phyloP scores from a whole-genome alignment of 2,113 vertebrate genomes.

The Agapornis roseicollis region DNA sequence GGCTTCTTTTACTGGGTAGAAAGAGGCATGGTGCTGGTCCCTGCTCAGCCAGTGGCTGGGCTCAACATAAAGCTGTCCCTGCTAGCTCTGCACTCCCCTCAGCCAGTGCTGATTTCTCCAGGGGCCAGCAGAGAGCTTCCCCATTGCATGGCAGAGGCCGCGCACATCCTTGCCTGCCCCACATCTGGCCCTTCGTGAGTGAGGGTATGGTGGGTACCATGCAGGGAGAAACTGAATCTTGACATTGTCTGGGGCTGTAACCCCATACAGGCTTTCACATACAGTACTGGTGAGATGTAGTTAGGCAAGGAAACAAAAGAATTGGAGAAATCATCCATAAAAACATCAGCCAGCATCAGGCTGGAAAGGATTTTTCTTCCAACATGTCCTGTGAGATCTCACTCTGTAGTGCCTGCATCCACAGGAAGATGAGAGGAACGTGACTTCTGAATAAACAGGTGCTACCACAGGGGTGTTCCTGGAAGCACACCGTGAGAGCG shows the following conservation, averaged over 20 bases:
- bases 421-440: neutral
- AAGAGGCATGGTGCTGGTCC: neutral
- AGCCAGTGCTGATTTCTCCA: neutral
- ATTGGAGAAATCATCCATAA: neutral
- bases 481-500: neutral
- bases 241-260: neutral
- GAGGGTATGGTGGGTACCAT: neutral
- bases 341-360: neutral
- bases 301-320: neutral
- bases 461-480: neutral
- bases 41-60: neutral
- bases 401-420: neutral
- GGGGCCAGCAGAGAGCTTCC: neutral
- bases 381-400: neutral
- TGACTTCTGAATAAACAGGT: neutral
- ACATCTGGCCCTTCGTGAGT: rapidly evolving
- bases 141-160: rapidly evolving
- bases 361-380: neutral
- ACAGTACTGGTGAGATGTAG: neutral
- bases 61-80: neutral
- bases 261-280: neutral
- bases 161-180: neutral
- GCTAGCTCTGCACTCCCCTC: neutral
- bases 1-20: neutral
- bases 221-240: neutral